Evolutionary conservation across 1,140 invertebrate species (phyloP), one percentile per base, ranked within the genome.

Genomic region (Trichonephila inaurata): DNA sequence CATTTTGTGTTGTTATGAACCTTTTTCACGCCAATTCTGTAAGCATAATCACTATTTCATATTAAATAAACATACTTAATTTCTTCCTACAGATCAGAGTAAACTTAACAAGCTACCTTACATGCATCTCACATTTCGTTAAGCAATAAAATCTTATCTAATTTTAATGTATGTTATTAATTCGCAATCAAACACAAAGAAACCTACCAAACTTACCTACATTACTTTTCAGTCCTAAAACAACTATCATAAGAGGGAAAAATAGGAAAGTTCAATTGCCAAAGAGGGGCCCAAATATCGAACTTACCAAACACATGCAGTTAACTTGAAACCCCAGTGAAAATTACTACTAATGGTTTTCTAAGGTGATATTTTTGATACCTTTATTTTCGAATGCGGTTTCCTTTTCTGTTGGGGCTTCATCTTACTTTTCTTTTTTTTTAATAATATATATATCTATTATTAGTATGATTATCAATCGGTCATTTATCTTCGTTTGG

Each of bases 351-450:
- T 89, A 89, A 89, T 89, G 87, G 64, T 89, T 28, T 89, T 69
- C 33, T 51, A 89, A 89, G 33, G 87, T 89, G 87, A 89, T 89
- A 89, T 33, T 89, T 89, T 89, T 72, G 87, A 69, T 89, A 89
- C 87, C 87, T 89, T n/a, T 44, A 87, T 87, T 87, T 87, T 61
- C 28, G 19, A 7, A 18, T 58, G 21, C 51, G 14, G 28, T 62
- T 87, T 19, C 33, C 19, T 87, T 10, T 62, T 33, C 18, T 7
- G 10, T 18, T 24, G 33, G 18, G 14, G 72, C 28, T 24, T 24
- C 18, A 18, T 7, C 16, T 24, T 7, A 62, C 28, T 14, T 18
- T 33, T 86, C 21, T 1, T 33, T 18, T 64, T 6, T 19, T 51
- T 51, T 51, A 5, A 51, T 51, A 51, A 10, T 51, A 10, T 51